phyloP scores from a whole-genome alignment of 2,888 invertebrate species.

The Acanthopleura granulata region DNA sequence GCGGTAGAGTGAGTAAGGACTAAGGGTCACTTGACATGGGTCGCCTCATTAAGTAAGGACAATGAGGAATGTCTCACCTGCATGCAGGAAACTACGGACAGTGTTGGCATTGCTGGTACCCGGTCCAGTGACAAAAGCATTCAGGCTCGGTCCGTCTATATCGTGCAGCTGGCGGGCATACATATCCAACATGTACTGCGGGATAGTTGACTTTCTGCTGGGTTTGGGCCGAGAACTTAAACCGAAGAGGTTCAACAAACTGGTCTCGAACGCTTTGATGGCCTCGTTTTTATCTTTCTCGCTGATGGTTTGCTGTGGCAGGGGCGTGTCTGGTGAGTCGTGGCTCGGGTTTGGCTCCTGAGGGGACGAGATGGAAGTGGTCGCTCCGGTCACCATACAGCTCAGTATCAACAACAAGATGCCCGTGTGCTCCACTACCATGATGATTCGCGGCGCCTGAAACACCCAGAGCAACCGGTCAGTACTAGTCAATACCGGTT shows the following conservation, averaged over 20 bases:
- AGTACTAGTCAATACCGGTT: not conserved
- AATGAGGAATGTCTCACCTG: conserved; percentile 42
- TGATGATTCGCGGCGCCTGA: conserved; percentile 56
- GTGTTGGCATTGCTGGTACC: conserved; percentile 57
- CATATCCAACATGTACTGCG: conserved; percentile 84
- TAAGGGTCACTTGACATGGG: too few relatives aligned
- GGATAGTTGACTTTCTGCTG: conserved; percentile 75
- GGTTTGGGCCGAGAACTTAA: conserved; percentile 74
- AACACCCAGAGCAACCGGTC: conserved; percentile 24
- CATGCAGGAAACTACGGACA: conserved; percentile 60
- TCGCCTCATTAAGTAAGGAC: too few relatives aligned
- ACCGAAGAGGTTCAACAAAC: conserved; percentile 77
- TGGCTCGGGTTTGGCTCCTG: conserved; percentile 23
- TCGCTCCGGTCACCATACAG: conserved; percentile 36
- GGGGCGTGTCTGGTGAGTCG: conserved; percentile 28
- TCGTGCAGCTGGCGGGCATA: conserved; percentile 80
- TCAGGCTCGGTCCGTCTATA: conserved; percentile 73
- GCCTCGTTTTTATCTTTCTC: conserved; percentile 43
- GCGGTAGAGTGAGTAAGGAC: too few relatives aligned
- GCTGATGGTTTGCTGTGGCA: conserved; percentile 24
- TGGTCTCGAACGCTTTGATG: conserved; percentile 74
- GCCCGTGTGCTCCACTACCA: conserved; percentile 49
- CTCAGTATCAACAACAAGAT: conserved; percentile 48
- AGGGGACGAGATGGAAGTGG: conserved; percentile 23
- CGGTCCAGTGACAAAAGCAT: conserved; percentile 43